phyloP scores from a whole-genome alignment of 2,888 invertebrate species.

The Caenorhabditis auriculariae region DNA sequence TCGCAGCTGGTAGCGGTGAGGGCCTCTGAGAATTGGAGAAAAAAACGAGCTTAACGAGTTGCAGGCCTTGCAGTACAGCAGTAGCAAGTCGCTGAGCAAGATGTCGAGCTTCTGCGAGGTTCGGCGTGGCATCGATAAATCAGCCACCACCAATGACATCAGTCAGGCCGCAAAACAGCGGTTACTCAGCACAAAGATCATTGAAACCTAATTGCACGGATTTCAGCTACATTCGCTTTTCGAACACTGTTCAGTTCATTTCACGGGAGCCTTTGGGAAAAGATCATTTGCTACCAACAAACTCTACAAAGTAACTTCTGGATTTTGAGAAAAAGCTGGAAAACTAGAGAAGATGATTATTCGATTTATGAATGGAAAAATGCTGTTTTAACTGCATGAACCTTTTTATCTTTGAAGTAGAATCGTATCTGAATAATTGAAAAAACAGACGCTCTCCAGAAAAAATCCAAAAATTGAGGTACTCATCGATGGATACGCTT shows the following conservation, averaged over 20 bases:
- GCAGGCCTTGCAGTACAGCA: conserved; percentile 32
- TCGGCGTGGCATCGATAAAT: too few species aligned
- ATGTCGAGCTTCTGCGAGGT: too few species aligned
- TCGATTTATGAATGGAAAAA: too few species aligned
- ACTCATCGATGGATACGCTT: too few species aligned
- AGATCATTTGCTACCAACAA: conserved; percentile 4
- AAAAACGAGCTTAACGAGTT: conserved; percentile 1
- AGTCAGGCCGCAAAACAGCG: conserved; percentile 23
- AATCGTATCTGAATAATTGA: too few species aligned
- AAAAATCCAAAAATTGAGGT: too few species aligned
- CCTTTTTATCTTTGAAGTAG: too few species aligned
- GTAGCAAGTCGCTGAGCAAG: conserved; percentile 19
- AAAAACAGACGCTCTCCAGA: too few species aligned
- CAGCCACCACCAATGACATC: conserved; percentile 32
- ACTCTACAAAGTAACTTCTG: conserved; percentile 7
- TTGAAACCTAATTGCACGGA: not conserved
- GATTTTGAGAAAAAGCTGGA: not conserved
- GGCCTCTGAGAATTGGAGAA: not conserved
- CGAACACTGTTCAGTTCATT: conserved; percentile 27
- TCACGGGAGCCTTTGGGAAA: conserved; percentile 14
- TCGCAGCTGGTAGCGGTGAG: conserved; percentile 34
- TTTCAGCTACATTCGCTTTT: conserved; percentile 23
- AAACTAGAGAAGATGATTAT: too few species aligned
- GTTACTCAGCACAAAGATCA: not conserved
- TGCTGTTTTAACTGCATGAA: too few species aligned